Evolutionary conservation across 2,113 vertebrate genomes (phyloP).

Genomic region (Lanius collurio): DNA sequence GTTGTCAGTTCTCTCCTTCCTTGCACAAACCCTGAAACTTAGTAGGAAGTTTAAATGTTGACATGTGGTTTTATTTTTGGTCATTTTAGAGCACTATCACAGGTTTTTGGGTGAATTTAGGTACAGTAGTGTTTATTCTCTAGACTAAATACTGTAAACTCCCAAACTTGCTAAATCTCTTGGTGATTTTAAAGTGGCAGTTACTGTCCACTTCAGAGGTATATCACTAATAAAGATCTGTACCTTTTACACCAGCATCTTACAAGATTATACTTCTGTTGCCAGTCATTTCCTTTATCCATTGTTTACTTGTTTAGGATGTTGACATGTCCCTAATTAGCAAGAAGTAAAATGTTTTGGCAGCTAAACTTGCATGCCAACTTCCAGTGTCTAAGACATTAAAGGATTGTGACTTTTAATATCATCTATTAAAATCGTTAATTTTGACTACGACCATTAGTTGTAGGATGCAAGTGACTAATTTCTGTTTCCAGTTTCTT

Average conservation of each 20-base stretch:
- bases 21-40: background rate
- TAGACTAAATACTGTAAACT: background rate
- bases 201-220: background rate
- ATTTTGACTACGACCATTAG: background rate
- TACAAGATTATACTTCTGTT: background rate
- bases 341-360: background rate
- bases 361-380: background rate
- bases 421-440: background rate
- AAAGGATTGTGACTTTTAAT: background rate
- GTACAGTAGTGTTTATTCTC: background rate
- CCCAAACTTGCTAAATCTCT: background rate
- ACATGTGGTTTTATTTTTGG: background rate
- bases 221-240: background rate
- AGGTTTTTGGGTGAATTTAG: background rate
- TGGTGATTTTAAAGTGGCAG: background rate
- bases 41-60: background rate
- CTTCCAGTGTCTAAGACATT: background rate
- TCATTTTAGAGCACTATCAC: background rate
- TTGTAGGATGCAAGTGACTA: background rate
- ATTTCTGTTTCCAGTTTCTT: background rate
- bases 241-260: background rate
- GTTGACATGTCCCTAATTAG: background rate
- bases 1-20: background rate
- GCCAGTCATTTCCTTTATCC: background rate
- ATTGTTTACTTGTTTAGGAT: background rate